A percentile compares a stretch with the other conserved stretches of the same genome.
These are phyloP conservation scores for Didymodactylos carnosus DNA, from an alignment of 2,888 invertebrate species.

Conservation along the genomic window DNA sequence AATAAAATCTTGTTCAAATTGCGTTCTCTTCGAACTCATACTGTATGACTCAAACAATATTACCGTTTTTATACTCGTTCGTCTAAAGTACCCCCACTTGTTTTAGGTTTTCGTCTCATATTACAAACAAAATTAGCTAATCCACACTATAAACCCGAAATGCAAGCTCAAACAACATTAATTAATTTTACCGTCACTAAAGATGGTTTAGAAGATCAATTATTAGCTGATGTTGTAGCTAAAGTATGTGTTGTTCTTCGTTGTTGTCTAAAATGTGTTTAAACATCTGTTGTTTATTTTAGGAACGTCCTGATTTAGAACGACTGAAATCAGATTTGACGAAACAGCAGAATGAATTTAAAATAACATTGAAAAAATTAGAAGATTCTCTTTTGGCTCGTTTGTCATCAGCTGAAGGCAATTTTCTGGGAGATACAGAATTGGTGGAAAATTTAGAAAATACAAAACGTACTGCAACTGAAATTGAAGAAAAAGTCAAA, in stretches of 20 bases:
- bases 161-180: conserved; percentile 17
- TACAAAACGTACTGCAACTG: conserved; percentile 80
- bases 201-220: conserved; percentile 17
- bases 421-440: conserved; percentile 77
- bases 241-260: neutral
- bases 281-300: conserved; percentile 40
- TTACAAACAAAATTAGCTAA: conserved; percentile 18
- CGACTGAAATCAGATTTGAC: conserved; percentile 80
- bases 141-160: conserved; percentile 18
- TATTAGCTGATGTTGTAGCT: conserved; percentile 17
- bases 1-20: too few species aligned
- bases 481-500: conserved; percentile 68
- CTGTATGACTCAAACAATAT: too few species aligned
- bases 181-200: conserved; percentile 17
- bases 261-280: too few species aligned
- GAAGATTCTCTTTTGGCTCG: conserved; percentile 78
- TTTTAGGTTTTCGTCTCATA: conserved; percentile 16
- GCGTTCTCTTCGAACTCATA: too few species aligned
- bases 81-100: too few species aligned
- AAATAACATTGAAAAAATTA: conserved; percentile 70
- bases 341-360: conserved; percentile 86
- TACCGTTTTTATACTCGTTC: too few species aligned
- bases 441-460: conserved; percentile 85
- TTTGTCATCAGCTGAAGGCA: conserved; percentile 72
- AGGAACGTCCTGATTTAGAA: conserved; percentile 76